Percentiles rank a stretch among this genome's conserved stretches.
These are phyloP conservation scores for Agonopterix heracliana DNA, from an alignment of 2,888 invertebrate species.

Conservation along the genomic window DNA sequence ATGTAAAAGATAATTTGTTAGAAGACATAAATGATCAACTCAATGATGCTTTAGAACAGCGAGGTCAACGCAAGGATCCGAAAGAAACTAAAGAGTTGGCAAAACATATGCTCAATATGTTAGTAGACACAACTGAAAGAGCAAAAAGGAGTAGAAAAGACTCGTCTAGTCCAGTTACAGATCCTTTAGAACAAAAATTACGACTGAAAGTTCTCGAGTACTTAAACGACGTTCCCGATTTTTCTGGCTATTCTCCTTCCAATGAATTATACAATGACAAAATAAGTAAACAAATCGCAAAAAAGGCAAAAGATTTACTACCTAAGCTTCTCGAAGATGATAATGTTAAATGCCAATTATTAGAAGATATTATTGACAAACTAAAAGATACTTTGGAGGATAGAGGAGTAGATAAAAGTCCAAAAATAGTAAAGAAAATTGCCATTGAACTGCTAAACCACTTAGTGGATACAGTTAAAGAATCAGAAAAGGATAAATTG, in stretches of 20 bases:
- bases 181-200: background rate
- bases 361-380: slow-evolving; percentile 1
- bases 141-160: background rate
- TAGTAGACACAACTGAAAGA: background rate
- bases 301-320: background rate
- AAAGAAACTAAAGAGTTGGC: background rate
- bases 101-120: background rate
- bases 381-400: background rate
- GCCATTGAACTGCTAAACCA: slow-evolving; percentile 4
- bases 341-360: slow-evolving; percentile 6
- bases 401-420: background rate
- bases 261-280: background rate
- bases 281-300: background rate
- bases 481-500: background rate
- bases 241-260: background rate
- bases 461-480: background rate
- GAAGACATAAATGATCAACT: background rate
- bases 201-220: background rate
- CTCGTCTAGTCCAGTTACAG: too few species aligned
- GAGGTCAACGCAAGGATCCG: background rate
- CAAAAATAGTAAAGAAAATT: slow-evolving; percentile 1
- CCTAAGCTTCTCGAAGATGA: background rate
- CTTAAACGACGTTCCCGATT: background rate
- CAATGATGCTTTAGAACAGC: background rate
- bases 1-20: background rate